Base-by-base conservation (phyloP, 2,113 vertebrate species). In the Urocitellus parryii region DNA sequence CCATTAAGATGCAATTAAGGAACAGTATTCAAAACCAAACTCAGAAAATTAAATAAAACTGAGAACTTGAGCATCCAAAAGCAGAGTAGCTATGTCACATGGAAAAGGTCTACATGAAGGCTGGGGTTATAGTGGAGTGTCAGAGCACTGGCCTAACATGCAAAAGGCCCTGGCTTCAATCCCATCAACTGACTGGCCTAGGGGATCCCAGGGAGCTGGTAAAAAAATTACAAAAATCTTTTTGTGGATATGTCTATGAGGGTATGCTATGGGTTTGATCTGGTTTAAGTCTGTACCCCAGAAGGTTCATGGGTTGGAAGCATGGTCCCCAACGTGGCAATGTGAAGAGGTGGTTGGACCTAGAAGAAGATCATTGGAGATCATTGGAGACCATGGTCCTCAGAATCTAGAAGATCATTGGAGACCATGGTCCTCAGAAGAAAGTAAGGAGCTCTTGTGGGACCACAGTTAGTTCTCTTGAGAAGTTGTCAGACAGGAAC, bases 31-130 rank as follows among this genome's bases (percentile, higher is more conserved):
- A 92, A 25, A 77, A 82, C 4, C 34, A 85, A 95, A 77, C 45
- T 39, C 58, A 61, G 51, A 94, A 96, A 78, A 29, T 53, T 73
- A 78, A 94, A 73, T 81, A 94, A 96, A 86, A 16, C 13, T 24
- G 14, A 78, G 58, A 85, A 78, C 27, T 84, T 61, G 39, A 79
- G 72, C 25, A 27, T 83, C 48, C 11, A 29, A 82, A 94, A 79
- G 24, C 63, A 68, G 79, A 83, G 53, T 37, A 51, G 56, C 29
- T 80, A 10, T 13, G 14, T 72, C 1, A 4, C 16, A 25, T 61
- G 79, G 81, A 58, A 78, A 92, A 58, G 8, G 51, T 32, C 29
- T 68, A 68, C 32, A 68, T 68, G 17, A 68, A 32, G 67, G 67
- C 29, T 68, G 29, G 12, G 67, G 34, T 16, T n/a, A 34, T 70